These are phyloP conservation scores for Gonocerus acuteangulatus DNA, from an alignment of 2,888 invertebrate species.

Conservation along the genomic window DNA sequence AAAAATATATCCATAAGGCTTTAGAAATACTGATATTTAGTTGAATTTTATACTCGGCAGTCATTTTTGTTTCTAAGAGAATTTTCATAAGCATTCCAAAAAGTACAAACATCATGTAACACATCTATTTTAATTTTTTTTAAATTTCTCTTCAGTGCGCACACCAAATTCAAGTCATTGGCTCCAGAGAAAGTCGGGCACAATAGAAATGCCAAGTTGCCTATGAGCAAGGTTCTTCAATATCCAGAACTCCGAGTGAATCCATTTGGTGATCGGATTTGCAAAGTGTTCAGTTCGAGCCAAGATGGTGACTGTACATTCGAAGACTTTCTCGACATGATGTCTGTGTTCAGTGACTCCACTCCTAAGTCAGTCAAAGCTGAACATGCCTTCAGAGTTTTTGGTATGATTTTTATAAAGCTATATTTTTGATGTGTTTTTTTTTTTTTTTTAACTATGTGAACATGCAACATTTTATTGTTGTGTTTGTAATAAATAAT, in stretches of 20 bases:
- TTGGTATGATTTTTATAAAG: slow-evolving; percentile 65
- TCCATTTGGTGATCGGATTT: slow-evolving; percentile 85
- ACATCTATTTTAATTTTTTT: too few species aligned
- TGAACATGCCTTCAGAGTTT: slow-evolving; percentile 91
- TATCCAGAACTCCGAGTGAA: slow-evolving; percentile 84
- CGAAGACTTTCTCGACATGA: slow-evolving; percentile 94
- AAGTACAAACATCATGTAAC: too few species aligned
- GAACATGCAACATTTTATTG: neutral
- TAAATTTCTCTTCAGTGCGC: slow-evolving; percentile 62
- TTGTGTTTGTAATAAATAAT: neutral
- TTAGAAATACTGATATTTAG: too few species aligned
- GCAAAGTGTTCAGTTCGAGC: slow-evolving; percentile 82
- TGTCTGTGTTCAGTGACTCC: slow-evolving; percentile 87
- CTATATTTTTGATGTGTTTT: neutral
- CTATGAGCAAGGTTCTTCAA: slow-evolving; percentile 73
- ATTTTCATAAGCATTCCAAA: too few species aligned
- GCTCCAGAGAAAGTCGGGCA: slow-evolving; percentile 86
- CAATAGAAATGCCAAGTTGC: slow-evolving; percentile 76
- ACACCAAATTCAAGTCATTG: slow-evolving; percentile 79
- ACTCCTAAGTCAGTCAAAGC: slow-evolving; percentile 89
- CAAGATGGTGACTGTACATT: slow-evolving; percentile 88
- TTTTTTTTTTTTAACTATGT: too few species aligned
- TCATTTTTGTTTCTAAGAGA: too few species aligned
- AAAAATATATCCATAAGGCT: too few species aligned
- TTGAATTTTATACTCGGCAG: too few species aligned